Conservation (phyloP, 2,113 vertebrate species). For the Sturnus vulgaris region DNA sequence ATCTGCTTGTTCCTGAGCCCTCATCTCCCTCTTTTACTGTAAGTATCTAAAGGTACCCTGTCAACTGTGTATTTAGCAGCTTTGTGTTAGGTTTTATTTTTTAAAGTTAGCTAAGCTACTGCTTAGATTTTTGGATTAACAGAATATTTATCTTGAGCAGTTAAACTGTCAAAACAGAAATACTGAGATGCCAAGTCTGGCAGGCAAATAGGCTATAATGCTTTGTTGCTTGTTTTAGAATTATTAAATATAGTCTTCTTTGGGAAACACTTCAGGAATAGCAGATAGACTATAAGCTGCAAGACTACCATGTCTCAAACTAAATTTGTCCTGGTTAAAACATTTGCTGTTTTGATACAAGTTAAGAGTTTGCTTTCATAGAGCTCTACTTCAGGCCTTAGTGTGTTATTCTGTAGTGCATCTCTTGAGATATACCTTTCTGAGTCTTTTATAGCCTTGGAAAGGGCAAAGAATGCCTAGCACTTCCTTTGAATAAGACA, state of each 20-base stretch:
- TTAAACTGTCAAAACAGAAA: neutral
- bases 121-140: neutral
- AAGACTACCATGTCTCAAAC: neutral
- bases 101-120: neutral
- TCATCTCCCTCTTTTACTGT: neutral
- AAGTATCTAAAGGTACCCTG: neutral
- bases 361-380: neutral
- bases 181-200: neutral
- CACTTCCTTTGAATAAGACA: neutral
- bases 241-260: neutral
- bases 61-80: neutral
- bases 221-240: neutral
- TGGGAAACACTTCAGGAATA: neutral
- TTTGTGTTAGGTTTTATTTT: neutral
- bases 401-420: neutral
- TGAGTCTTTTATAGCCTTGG: neutral
- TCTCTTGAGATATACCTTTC: neutral
- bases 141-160: neutral
- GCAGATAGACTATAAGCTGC: neutral
- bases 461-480: slow-evolving; percentile 13
- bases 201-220: neutral
- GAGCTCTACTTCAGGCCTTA: neutral
- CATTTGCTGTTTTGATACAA: neutral
- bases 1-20: neutral
- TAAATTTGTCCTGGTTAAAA: neutral